Evolutionary conservation across 2,113 vertebrate genomes (phyloP).

Genomic region (Catharus minimus): DNA sequence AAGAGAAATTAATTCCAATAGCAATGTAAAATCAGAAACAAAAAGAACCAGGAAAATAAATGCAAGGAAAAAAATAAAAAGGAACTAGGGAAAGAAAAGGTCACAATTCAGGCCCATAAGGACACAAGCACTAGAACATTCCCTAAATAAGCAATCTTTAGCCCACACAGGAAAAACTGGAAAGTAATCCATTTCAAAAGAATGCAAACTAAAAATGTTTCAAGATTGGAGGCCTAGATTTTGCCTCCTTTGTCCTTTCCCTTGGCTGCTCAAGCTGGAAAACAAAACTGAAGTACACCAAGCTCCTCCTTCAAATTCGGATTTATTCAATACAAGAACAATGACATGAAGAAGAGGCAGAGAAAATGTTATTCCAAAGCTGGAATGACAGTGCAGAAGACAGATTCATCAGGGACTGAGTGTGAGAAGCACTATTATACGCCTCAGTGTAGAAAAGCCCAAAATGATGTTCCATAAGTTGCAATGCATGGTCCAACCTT

Average conservation of each 20-base stretch:
- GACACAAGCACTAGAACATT: neutral
- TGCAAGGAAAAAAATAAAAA: neutral
- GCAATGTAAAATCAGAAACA: neutral
- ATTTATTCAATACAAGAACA: neutral
- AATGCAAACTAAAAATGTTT: neutral
- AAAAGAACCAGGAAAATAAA: neutral
- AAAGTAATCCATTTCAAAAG: neutral
- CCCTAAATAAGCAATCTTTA: neutral
- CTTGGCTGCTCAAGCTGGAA: neutral
- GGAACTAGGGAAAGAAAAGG: neutral
- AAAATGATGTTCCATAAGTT: neutral
- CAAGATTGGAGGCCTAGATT: neutral
- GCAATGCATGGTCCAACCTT: neutral
- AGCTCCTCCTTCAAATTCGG: neutral
- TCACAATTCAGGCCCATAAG: neutral
- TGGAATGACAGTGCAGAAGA: neutral
- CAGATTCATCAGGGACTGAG: neutral
- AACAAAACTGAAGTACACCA: neutral
- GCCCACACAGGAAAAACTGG: neutral
- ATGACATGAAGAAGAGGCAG: neutral
- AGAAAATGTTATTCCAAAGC: neutral
- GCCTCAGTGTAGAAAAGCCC: neutral
- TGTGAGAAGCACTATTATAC: neutral
- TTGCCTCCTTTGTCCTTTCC: neutral
- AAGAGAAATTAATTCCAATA: neutral